Conservation (phyloP, 2,888 invertebrate genomes). For the Phrixothrix hirtus region DNA sequence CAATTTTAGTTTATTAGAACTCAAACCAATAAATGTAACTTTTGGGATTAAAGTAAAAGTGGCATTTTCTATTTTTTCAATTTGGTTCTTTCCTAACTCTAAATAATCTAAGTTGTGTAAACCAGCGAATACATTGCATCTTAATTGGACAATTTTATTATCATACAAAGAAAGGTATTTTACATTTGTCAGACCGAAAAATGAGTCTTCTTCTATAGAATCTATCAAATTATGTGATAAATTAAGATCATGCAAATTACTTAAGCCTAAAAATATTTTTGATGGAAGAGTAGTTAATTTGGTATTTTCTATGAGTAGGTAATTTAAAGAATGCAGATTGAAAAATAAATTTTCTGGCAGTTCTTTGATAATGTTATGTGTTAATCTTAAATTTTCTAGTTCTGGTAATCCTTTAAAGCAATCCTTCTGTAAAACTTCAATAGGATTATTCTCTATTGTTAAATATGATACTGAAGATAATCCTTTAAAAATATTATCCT, state of each 20-base stretch:
- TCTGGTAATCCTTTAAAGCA: not conserved
- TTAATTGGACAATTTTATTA: constrained; percentile 13
- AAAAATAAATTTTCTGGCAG: not conserved
- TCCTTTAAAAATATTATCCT: constrained; percentile 3
- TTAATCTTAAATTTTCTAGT: constrained; percentile 4
- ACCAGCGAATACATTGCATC: constrained; percentile 4
- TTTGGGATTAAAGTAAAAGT: constrained; percentile 1
- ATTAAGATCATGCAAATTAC: constrained; percentile 7
- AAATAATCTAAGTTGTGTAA: constrained; percentile 11
- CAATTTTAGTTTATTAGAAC: constrained; percentile 6
- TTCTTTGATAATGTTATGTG: not conserved
- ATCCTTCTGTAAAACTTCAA: not conserved
- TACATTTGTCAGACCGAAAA: constrained; percentile 8
- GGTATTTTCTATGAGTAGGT: constrained; percentile 8
- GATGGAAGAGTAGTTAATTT: constrained; percentile 1
- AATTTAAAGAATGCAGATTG: not conserved
- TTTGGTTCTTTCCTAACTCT: constrained; percentile 13
- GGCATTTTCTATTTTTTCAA: constrained; percentile 1
- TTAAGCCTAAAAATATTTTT: constrained; percentile 1
- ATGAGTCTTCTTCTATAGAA: constrained; percentile 9
- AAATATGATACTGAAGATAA: constrained; percentile 1
- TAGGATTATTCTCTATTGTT: constrained; percentile 6
- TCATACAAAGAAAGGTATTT: constrained; percentile 8
- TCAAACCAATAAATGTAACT: constrained; percentile 4
- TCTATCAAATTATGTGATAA: constrained; percentile 14